Conservation (phyloP, 2,797 vertebrate genomes). For the Hemitrygon akajei region DNA sequence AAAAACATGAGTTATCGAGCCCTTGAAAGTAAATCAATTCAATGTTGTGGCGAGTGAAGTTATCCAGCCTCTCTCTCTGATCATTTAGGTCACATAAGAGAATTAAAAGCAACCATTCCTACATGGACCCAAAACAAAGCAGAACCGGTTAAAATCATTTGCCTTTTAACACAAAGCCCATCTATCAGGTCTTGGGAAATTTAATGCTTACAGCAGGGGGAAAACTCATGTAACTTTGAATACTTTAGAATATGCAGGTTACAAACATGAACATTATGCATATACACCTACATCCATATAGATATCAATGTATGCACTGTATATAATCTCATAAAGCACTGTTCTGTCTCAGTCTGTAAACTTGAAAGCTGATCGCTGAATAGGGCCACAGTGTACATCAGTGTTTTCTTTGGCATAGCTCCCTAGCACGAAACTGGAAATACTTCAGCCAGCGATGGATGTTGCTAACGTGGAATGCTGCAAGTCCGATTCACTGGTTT, state of each 20-base stretch:
- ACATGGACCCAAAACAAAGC: not conserved
- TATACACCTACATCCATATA: not conserved
- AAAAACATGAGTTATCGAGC: no score
- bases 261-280: not conserved
- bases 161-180: not conserved
- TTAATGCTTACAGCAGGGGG: not conserved
- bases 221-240: not conserved
- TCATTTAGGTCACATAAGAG: not conserved
- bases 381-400: slow-evolving; percentile 38
- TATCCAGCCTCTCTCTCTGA: not conserved
- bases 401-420: slow-evolving; percentile 37
- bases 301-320: not conserved
- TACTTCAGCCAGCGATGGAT: not conserved
- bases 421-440: slow-evolving; percentile 17
- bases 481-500: no score
- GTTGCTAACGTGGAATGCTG: no score
- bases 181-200: not conserved
- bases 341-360: not conserved
- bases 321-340: not conserved
- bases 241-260: not conserved
- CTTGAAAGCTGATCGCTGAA: not conserved
- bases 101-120: not conserved
- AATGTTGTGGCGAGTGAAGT: no score
- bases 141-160: not conserved
- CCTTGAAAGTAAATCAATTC: no score